Evolutionary conservation across 2,888 invertebrate species (phyloP), one percentile per base, ranked within the genome.

Genomic region (Congeria kusceri): DNA sequence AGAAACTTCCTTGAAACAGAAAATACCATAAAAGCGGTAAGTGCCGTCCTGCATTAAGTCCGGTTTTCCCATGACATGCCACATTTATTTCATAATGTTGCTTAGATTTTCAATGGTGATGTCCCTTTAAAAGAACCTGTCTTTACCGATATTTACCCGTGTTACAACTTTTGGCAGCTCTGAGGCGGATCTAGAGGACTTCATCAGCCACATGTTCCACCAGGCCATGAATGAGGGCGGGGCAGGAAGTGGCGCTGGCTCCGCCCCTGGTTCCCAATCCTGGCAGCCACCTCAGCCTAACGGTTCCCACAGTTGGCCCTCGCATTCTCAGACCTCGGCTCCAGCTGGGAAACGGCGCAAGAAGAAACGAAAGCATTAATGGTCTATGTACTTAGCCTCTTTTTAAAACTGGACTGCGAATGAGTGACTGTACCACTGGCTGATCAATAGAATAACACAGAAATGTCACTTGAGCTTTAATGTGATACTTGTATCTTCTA

Each of bases 141-240:
- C n/a, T n/a, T n/a, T n/a, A n/a, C n/a, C n/a, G n/a, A n/a, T n/a
- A n/a, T n/a, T n/a, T n/a, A n/a, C n/a, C n/a, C n/a, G n/a, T n/a
- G n/a, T n/a, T n/a, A n/a, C n/a, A n/a, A n/a, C n/a, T n/a, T n/a
- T n/a, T n/a, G n/a, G 32, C 70, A 80, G 80, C 47, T 62, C 71
- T 90, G 96, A 96, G 83, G 87, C 96, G 57, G 96, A 97, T 92
- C 94, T 97, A 84, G 97, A 97, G 92, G 96, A 97, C 93, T 96
- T 97, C 93, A 95, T 97, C 88, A 97, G 96, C 94, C 96, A 96
- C 90, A 94, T 97, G 83, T 97, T 96, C 94, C 96, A 95, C 91
- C 96, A 96, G 91, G 95, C 88, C 20, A 86, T 87, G 87, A 78
- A 81, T 59, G 78, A 85, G n/a, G 89, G 87, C 67, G 53, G 53